A percentile compares a stretch with the other conserved stretches of the same genome.
phyloP scores from a whole-genome alignment of 2,113 vertebrate genomes.

The Elachura formosa region DNA sequence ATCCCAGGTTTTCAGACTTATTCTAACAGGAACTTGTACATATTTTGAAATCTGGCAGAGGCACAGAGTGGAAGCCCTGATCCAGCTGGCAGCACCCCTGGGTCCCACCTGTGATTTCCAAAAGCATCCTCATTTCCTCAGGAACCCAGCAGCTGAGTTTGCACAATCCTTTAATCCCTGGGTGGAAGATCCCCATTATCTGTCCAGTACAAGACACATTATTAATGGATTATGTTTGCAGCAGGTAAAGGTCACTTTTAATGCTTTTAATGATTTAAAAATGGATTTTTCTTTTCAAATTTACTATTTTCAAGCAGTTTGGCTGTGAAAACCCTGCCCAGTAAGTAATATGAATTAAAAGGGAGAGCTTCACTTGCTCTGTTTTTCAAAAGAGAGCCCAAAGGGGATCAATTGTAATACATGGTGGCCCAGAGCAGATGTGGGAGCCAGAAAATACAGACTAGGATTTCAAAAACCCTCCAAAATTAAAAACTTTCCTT shows the following conservation, averaged over 20 bases:
- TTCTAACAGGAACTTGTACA: background rate
- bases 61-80: background rate
- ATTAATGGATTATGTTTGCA: constrained; percentile 71
- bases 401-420: background rate
- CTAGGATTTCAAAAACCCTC: background rate
- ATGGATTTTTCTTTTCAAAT: constrained; percentile 62
- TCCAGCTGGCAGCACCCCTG: background rate
- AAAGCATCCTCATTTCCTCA: background rate
- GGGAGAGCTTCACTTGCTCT: background rate
- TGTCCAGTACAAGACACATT: constrained; percentile 56
- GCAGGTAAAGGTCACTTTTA: constrained; percentile 70
- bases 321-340: background rate
- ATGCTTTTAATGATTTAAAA: constrained; percentile 70
- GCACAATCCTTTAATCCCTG: constrained; percentile 50
- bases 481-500: background rate
- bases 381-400: background rate
- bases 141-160: constrained; percentile 24
- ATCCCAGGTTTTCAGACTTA: background rate
- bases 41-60: background rate
- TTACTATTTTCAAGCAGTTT: constrained; percentile 43
- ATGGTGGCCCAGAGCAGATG: background rate
- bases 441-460: background rate
- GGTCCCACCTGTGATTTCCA: background rate
- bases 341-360: background rate
- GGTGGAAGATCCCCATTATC: constrained; percentile 63